Evolutionary conservation across 2,888 invertebrate genomes (phyloP).

Genomic region (Oasisia sp.): DNA sequence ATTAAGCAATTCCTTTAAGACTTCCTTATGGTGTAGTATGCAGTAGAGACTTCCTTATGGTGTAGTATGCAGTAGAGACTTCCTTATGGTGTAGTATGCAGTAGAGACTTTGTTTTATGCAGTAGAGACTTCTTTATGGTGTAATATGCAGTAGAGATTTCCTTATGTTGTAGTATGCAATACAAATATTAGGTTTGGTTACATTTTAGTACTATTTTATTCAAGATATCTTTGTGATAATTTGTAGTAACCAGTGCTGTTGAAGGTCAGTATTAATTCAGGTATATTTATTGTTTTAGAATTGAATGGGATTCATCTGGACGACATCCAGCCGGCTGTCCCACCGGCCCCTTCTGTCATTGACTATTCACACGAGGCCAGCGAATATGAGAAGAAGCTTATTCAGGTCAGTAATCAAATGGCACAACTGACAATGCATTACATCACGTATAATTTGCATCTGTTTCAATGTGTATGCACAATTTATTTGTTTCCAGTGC

Average conservation of each 20-base stretch:
- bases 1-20: too few species aligned
- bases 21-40: too few species aligned
- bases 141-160: neutral
- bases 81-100: too few species aligned
- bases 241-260: neutral
- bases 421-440: too few species aligned
- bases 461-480: too few species aligned
- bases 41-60: too few species aligned
- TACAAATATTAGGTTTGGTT: neutral
- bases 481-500: too few species aligned
- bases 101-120: neutral
- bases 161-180: neutral
- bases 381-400: slow-evolving; percentile 84
- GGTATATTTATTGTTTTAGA: slow-evolving; percentile 25
- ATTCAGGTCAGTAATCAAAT: slow-evolving; percentile 75
- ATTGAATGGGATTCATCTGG: slow-evolving; percentile 55
- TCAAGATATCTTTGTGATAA: neutral
- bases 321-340: slow-evolving; percentile 57
- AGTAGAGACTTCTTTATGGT: neutral
- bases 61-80: too few species aligned
- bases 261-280: neutral
- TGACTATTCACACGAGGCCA: slow-evolving; percentile 75
- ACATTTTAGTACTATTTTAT: neutral
- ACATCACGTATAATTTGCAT: too few species aligned
- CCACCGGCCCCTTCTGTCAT: slow-evolving; percentile 57